Base-by-base conservation (phyloP, 2,113 vertebrate genomes). In the Nematolebias whitei region DNA sequence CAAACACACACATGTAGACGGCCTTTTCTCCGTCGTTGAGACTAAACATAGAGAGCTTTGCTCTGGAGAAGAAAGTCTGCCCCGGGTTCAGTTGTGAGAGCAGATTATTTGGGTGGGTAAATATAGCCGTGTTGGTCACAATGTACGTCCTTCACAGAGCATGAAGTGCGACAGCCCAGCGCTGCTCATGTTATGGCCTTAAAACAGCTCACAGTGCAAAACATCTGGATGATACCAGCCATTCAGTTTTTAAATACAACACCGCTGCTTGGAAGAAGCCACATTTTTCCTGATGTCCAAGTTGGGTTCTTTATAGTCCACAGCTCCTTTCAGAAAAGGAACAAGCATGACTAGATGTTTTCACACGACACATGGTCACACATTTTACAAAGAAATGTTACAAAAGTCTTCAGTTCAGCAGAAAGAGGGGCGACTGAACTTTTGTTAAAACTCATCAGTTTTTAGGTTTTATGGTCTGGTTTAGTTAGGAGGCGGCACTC, bases 401-500 rank as follows among this genome's bases (percentile, higher is more conserved):
- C 74, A 85, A 79, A 76, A 71, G 49, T 68, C 52, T 68, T 80
- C 41, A 74, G 62, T 69, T 65, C n/a, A 74, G 35, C 53, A 5
- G 58, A 50, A 76, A 63, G 58, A 61, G 32, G 54, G 63, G 18
- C 47, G 63, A 49, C 7, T 68, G 44, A 67, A 47, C 67, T 61
- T 62, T 59, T 54, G 54, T 67, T 58, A 20, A 4, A 48, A 73
- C 32, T 62, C 12, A 41, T 41, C 14, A 14, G 78, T 80, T 59
- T 80, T 63, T 56, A 4, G 20, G 32, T 18, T 40, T 19, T 50
- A 43, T 78, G 52, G 54, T 59, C 48, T 35, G 47, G 62, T 82
- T 87, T 72, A 19, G 90, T 95, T 96, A 98, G 86, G 95, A 96
- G 80, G 94, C 94, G 72, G 95, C 94, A 0, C 91, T 94, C 96